These are phyloP conservation scores for Eleginops maclovinus DNA, from an alignment of 2,113 vertebrate genomes.

Conservation along the genomic window DNA sequence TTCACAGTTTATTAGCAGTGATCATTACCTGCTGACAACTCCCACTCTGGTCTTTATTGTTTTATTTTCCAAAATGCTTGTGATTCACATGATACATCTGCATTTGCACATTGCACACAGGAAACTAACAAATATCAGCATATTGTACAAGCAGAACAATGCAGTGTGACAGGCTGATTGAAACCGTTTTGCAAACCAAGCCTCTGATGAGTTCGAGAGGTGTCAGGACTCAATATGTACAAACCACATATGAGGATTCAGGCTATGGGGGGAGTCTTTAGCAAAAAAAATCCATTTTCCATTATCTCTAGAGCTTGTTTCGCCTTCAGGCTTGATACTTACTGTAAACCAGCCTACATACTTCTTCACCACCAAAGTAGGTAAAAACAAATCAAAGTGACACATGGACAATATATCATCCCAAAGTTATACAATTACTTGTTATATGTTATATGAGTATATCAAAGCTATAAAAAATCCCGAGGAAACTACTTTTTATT, in stretches of 20 bases:
- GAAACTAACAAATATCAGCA: neutral
- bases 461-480: neutral
- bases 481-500: neutral
- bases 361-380: conserved; percentile 11
- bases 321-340: conserved; percentile 11
- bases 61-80: conserved; percentile 51
- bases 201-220: conserved; percentile 16
- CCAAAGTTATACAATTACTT: neutral
- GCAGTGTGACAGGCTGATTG: conserved; percentile 5
- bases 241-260: conserved; percentile 10
- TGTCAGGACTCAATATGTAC: conserved; percentile 24
- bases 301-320: conserved; percentile 14
- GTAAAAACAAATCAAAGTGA: neutral
- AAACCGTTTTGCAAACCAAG: conserved; percentile 15
- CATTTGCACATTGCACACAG: conserved; percentile 4
- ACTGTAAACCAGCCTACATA: conserved; percentile 6
- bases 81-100: conserved; percentile 20
- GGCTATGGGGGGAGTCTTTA: too few species aligned
- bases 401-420: neutral
- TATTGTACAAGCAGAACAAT: neutral
- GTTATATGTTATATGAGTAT: neutral
- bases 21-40: conserved; percentile 79
- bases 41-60: conserved; percentile 65
- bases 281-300: too few species aligned
- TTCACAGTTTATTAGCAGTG: conserved; percentile 48